phyloP scores from a whole-genome alignment of 2,797 vertebrate species.

The Mionectes olivaceus region DNA sequence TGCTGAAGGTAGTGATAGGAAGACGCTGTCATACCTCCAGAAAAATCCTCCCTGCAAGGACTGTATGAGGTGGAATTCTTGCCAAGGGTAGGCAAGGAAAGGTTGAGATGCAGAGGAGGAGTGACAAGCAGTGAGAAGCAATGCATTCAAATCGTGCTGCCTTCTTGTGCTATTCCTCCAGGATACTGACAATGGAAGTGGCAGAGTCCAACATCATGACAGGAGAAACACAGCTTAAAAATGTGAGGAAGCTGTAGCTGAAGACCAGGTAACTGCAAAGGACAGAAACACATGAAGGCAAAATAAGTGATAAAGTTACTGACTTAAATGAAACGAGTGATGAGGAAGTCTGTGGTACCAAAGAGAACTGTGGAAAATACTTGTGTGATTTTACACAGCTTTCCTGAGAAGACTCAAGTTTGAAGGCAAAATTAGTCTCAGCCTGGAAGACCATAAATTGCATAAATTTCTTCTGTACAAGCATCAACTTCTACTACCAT shows the following conservation, averaged over 20 bases:
- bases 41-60: background rate
- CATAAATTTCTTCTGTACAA: background rate
- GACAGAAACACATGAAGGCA: background rate
- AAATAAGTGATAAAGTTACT: background rate
- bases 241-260: background rate
- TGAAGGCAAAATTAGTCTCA: background rate
- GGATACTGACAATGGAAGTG: background rate
- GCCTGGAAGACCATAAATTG: background rate
- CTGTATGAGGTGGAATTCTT: background rate
- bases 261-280: background rate
- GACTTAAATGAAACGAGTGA: background rate
- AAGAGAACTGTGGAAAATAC: background rate
- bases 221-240: background rate
- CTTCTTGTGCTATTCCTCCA: fast-evolving
- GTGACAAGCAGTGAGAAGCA: background rate
- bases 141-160: background rate
- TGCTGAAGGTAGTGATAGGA: background rate
- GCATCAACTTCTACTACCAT: background rate
- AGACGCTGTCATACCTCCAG: background rate
- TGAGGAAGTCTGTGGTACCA: background rate
- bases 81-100: background rate
- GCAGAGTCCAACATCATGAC: fast-evolving
- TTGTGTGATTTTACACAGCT: fast-evolving
- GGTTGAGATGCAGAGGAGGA: background rate
- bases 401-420: background rate